Conservation (phyloP, 2,113 vertebrate species). For the Ondatra zibethicus region DNA sequence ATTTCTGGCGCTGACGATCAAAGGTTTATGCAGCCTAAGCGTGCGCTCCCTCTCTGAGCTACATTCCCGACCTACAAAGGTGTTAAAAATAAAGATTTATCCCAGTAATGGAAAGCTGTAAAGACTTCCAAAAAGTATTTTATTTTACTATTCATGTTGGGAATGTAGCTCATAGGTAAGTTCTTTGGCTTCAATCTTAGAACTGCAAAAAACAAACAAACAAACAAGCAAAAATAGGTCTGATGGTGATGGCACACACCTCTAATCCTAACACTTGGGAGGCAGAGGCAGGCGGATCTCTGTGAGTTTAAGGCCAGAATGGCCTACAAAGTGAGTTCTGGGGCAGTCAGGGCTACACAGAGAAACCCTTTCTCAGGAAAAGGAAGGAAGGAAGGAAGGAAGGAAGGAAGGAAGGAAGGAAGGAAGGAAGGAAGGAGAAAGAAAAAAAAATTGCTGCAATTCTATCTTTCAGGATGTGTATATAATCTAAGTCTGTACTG, state of each 20-base stretch:
- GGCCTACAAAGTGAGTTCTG: background rate
- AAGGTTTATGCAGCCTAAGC: background rate
- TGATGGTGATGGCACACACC: background rate
- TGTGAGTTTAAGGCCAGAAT: background rate
- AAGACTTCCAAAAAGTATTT: background rate
- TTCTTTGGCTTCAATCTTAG: background rate
- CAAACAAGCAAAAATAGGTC: background rate
- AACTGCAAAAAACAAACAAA: background rate
- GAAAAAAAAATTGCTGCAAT: too few species aligned
- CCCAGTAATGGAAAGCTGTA: background rate
- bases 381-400: background rate
- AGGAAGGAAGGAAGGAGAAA: too few species aligned
- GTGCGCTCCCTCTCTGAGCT: background rate
- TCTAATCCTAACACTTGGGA: background rate
- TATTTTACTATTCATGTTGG: background rate
- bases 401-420: too few species aligned
- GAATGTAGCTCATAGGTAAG: background rate
- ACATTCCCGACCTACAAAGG: background rate
- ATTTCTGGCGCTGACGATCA: background rate
- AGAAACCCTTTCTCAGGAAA: background rate
- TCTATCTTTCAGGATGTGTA: background rate
- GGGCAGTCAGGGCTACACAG: background rate
- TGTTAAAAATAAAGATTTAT: conserved; percentile 17
- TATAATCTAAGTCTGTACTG: background rate
- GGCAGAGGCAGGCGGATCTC: background rate